A percentile compares a stretch with the other conserved stretches of the same genome.
These are phyloP conservation scores for Asteroscopus sphinx DNA, from an alignment of 2,888 invertebrate species.

Conservation along the genomic window DNA sequence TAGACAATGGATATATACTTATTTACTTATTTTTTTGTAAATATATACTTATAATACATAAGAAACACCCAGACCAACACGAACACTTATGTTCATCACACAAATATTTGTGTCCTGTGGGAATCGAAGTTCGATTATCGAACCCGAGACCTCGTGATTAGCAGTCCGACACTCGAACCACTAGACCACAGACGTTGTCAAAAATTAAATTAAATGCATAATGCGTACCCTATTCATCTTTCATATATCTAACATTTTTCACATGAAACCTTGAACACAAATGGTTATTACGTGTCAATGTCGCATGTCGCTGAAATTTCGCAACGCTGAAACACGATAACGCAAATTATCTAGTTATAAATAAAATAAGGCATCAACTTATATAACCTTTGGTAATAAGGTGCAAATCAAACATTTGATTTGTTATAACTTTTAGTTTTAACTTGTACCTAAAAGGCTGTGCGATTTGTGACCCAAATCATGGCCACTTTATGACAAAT, in stretches of 20 bases:
- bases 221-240: neutral
- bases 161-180: no score
- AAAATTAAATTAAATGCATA: neutral
- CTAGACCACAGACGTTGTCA: no score
- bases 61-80: no score
- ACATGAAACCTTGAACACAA: conserved; percentile 12
- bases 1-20: no score
- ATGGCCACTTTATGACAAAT: conserved; percentile 1
- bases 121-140: no score
- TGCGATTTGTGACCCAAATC: conserved; percentile 5
- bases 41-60: no score
- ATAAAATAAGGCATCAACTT: conserved; percentile 4
- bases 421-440: neutral
- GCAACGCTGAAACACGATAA: conserved; percentile 13
- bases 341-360: conserved; percentile 4
- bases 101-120: no score
- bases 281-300: conserved; percentile 19
- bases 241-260: neutral
- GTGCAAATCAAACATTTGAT: conserved; percentile 18
- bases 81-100: no score
- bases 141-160: no score
- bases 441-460: neutral
- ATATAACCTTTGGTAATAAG: conserved; percentile 26
- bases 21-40: no score
- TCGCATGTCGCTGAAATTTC: conserved; percentile 21